Evolutionary conservation across 1,140 invertebrate genomes (phyloP), one percentile per base, ranked within the genome.

Genomic region (Chlorops oryzae): DNA sequence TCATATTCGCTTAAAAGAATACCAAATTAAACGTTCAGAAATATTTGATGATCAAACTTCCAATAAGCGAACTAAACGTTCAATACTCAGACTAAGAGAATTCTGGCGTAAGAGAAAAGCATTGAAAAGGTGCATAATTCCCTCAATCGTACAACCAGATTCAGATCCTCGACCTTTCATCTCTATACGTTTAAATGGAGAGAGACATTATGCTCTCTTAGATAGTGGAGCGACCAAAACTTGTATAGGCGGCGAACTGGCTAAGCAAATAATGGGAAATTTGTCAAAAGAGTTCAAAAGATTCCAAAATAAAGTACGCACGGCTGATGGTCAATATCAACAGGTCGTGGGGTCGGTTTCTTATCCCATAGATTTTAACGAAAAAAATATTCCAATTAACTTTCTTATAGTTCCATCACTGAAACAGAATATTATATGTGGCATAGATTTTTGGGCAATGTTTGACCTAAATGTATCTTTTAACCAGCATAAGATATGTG

Each of bases 391-490:
- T 2, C 25, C 34, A 5, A 35, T 56, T 35, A 38, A 52, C 18
- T 50, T 56, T 40, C 15, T 47, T 10, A 41, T 50, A n/a, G 41
- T 52, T 17, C 39, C 51, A 6, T 39, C 42, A 12, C 39, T 52
- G 13, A 32, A 28, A 18, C 35, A 49, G 22, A 6, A 52, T 13
- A 7, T 55, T 10, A 47, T 47, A 17, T 52, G 45, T 17, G 54
- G 54, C 1, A 49, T 55, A 32, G 46, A 55, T 37, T 51, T 55
- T 45, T 52, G 44, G 49, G 20, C 50, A 15, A 20, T 12, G 10
- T 54, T 50, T 46, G 37, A 35, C 2, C 18, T 54, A n/a, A n/a
- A n/a, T n/a, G 6, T 13, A 38, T 28, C 38, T 21, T 5, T 38
- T 49, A 10, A 20, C 3, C 6, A 25, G 17, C 2, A n/a, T 35